Evolutionary conservation across 2,113 vertebrate species (phyloP).

Genomic region (Bos javanicus): DNA sequence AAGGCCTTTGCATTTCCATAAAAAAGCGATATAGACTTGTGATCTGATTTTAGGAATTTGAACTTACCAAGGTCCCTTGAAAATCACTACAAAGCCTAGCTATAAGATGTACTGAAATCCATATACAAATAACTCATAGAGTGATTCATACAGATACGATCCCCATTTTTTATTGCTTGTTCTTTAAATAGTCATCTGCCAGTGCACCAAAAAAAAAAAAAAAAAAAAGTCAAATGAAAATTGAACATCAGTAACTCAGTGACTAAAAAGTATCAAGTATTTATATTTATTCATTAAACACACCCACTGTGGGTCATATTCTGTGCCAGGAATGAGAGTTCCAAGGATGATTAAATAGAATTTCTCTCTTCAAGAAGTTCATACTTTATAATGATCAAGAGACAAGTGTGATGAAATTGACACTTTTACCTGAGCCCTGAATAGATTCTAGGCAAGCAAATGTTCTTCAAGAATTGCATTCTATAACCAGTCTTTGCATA

Average conservation of each 20-base stretch:
- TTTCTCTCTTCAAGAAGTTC: neutral
- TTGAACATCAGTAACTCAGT: neutral
- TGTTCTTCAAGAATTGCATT: neutral
- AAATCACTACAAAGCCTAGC: neutral
- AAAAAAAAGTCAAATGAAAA: neutral
- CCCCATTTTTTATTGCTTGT: neutral
- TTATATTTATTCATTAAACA: slow-evolving; percentile 1
- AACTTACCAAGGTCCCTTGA: neutral
- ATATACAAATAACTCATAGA: neutral
- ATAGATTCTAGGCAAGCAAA: neutral
- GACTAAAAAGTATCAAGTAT: neutral
- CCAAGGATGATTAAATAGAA: neutral
- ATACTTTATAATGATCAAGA: neutral
- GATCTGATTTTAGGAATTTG: neutral
- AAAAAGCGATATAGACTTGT: neutral
- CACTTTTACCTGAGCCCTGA: neutral
- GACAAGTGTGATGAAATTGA: neutral
- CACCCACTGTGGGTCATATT: neutral
- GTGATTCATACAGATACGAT: neutral
- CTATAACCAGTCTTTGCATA: neutral
- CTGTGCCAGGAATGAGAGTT: neutral
- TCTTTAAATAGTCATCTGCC: neutral
- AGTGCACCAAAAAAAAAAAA: neutral
- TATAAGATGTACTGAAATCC: neutral
- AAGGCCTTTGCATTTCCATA: neutral